phyloP scores from a whole-genome alignment of 2,797 vertebrate species.

The Lophotriccus pileatus region DNA sequence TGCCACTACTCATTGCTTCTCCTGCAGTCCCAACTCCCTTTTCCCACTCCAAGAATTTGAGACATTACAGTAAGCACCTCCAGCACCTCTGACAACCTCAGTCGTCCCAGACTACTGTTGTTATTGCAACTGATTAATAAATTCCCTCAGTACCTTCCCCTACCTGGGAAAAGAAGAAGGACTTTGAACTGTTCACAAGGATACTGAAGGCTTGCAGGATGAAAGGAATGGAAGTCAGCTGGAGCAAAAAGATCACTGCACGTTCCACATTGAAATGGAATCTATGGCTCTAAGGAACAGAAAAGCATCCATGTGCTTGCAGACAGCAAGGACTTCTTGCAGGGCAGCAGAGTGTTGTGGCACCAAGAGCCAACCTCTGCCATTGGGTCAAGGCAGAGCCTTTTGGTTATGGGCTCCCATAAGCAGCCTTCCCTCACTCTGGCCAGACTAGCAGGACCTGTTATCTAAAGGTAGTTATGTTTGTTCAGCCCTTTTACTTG shows the following conservation, averaged over 20 bases:
- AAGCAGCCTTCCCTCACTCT: not conserved
- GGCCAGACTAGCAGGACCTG: not conserved
- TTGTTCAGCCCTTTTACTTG: not conserved
- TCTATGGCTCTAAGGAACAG: not conserved
- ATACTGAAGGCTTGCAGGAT: not conserved
- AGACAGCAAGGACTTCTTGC: not conserved
- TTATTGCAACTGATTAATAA: not conserved
- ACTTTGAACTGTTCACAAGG: not conserved
- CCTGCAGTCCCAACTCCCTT: not conserved
- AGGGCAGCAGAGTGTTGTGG: not conserved
- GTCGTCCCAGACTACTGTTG: not conserved
- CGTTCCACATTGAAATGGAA: not conserved
- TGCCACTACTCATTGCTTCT: not conserved
- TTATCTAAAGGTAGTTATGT: not conserved
- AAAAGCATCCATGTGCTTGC: rapidly evolving
- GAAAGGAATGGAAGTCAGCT: not conserved
- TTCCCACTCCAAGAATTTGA: not conserved
- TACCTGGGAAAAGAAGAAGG: not conserved
- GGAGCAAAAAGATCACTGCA: not conserved
- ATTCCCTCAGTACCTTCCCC: not conserved
- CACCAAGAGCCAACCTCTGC: not conserved
- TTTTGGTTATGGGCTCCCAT: not conserved
- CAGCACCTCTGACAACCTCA: not conserved
- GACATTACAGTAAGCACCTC: not conserved
- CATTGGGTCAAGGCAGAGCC: not conserved